phyloP scores from a whole-genome alignment of 2,797 vertebrate genomes.

The Podarcis lilfordi region DNA sequence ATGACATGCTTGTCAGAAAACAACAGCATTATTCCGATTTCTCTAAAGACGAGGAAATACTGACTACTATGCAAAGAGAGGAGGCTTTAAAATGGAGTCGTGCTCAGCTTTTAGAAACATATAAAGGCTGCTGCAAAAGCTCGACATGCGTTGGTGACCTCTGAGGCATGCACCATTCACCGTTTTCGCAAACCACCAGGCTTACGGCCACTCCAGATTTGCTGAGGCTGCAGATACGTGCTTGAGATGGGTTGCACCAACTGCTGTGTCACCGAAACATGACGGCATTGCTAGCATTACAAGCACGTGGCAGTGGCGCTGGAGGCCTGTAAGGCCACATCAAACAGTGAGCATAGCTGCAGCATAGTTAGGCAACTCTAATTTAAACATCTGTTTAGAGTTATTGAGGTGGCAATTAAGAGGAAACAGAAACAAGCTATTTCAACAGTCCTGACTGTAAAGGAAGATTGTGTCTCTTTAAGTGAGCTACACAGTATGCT shows the following conservation, averaged over 20 bases:
- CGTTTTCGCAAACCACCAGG: neutral
- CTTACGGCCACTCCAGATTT: neutral
- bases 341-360: neutral
- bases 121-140: neutral
- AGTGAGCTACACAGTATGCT: too few relatives aligned
- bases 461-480: neutral
- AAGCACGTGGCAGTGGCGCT: neutral
- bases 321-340: neutral
- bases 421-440: neutral
- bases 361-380: neutral
- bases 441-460: neutral
- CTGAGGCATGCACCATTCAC: neutral
- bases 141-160: neutral
- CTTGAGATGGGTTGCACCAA: neutral
- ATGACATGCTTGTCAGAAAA: slow-evolving; percentile 83
- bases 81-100: slow-evolving; percentile 15
- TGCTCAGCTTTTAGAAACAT: neutral
- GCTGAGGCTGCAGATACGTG: neutral
- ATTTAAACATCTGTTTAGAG: neutral
- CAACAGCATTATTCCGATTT: slow-evolving; percentile 79
- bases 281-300: neutral
- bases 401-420: neutral
- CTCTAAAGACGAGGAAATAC: slow-evolving; percentile 70
- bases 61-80: slow-evolving; percentile 6
- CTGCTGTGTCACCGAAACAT: neutral